Evolutionary conservation across 1,140 invertebrate genomes (phyloP).

Genomic region (Drosophila triauraria): DNA sequence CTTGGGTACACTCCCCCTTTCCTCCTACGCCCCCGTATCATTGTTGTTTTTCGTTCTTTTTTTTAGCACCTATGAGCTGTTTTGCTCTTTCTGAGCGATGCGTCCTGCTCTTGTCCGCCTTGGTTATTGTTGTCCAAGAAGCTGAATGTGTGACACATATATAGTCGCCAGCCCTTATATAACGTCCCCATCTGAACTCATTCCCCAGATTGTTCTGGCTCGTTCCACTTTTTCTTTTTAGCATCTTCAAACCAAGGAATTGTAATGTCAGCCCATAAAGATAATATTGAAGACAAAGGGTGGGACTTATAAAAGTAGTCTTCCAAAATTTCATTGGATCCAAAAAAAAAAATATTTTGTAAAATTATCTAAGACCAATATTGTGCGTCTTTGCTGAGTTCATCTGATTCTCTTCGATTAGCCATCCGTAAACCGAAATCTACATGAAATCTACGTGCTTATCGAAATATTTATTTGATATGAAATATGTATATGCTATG

Average conservation of each 20-base stretch:
- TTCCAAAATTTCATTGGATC: too few relatives aligned
- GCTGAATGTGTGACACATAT: slow-evolving; percentile 74
- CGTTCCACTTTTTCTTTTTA: slow-evolving; percentile 24
- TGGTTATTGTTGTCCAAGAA: slow-evolving; percentile 72
- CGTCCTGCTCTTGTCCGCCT: slow-evolving; percentile 57
- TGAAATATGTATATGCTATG: too few relatives aligned
- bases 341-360: neutral
- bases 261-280: neutral
- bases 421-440: too few relatives aligned
- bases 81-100: slow-evolving; percentile 59
- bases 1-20: slow-evolving; percentile 19
- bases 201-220: slow-evolving; percentile 18
- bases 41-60: slow-evolving; percentile 51
- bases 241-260: slow-evolving; percentile 26
- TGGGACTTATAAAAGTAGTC: neutral
- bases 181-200: slow-evolving; percentile 2
- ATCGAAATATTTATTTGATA: neutral
- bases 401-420: too few relatives aligned
- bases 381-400: too few relatives aligned
- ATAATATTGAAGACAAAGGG: neutral
- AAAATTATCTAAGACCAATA: neutral
- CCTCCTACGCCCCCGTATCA: slow-evolving; percentile 17
- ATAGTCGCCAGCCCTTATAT: slow-evolving; percentile 26
- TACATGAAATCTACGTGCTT: too few relatives aligned
- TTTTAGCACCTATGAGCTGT: slow-evolving; percentile 62